Conservation (phyloP, 2,888 invertebrate species). For the Euplagia quadripunctaria region DNA sequence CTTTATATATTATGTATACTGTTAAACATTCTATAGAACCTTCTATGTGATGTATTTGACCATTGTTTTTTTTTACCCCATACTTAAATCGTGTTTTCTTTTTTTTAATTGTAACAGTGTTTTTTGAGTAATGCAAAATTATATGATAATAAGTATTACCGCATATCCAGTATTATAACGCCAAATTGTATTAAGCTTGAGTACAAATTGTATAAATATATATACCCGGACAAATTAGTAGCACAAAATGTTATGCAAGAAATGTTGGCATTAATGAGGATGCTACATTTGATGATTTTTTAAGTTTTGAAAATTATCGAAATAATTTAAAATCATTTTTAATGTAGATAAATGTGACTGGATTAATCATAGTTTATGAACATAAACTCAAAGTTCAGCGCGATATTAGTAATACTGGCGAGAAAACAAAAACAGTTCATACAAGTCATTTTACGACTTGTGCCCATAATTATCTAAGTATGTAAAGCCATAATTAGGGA, state of each 20-base stretch:
- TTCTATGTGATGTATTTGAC: neutral
- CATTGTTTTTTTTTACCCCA: neutral
- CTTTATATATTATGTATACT: no score
- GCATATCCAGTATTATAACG: slow-evolving; percentile 65
- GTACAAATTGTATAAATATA: slow-evolving; percentile 40
- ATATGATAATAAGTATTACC: slow-evolving; percentile 47
- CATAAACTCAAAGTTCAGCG: neutral
- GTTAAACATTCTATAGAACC: no score
- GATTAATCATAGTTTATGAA: neutral
- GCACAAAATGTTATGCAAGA: slow-evolving; percentile 1
- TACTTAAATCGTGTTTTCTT: neutral
- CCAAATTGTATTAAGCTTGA: slow-evolving; percentile 61
- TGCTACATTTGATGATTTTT: slow-evolving; percentile 24
- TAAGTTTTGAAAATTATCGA: slow-evolving; percentile 10
- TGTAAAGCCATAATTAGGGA: neutral
- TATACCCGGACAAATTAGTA: slow-evolving; percentile 23
- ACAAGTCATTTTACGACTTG: neutral
- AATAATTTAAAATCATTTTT: slow-evolving; percentile 24
- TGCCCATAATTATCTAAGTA: neutral
- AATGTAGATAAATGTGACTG: slow-evolving; percentile 9
- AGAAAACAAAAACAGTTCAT: neutral
- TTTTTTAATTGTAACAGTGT: slow-evolving; percentile 1
- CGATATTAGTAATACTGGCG: no score
- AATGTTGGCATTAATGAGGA: neutral
- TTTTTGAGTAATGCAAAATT: slow-evolving; percentile 27